These are phyloP conservation scores for Trichogramma pretiosum DNA, from an alignment of 1,140 invertebrate species.

Conservation along the genomic window DNA sequence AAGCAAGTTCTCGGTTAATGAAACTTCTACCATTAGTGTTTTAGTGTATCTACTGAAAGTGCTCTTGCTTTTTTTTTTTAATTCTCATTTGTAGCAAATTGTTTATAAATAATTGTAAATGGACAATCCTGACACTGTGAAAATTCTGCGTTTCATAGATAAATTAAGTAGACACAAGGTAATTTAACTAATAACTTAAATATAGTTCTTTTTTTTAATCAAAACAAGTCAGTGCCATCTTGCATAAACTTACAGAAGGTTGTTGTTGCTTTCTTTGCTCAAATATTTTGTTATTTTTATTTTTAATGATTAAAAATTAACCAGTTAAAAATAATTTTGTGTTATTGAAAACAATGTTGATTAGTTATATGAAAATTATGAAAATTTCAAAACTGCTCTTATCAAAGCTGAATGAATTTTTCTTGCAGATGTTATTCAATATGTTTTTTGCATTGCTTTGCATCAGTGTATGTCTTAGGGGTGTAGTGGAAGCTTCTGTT, in stretches of 20 bases:
- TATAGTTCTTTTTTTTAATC: no score
- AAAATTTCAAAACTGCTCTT: background rate
- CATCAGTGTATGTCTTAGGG: slow-evolving; percentile 22
- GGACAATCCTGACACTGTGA: background rate
- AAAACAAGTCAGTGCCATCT: slow-evolving; percentile 6
- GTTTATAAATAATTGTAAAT: no score
- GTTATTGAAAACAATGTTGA: background rate
- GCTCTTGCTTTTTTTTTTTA: slow-evolving; percentile 6
- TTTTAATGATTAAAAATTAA: background rate
- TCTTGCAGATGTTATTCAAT: slow-evolving; percentile 28
- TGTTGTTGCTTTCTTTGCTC: slow-evolving; percentile 2
- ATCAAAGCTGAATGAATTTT: background rate
- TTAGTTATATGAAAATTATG: background rate
- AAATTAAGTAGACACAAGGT: background rate
- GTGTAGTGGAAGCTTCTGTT: slow-evolving; percentile 16
- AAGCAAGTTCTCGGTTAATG: slow-evolving; percentile 21
- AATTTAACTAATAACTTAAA: no score
- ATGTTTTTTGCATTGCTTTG: slow-evolving; percentile 25
- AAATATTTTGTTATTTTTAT: slow-evolving; percentile 3
- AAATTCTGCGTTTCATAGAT: background rate
- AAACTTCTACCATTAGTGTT: slow-evolving; percentile 17
- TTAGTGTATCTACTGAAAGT: slow-evolving; percentile 5
- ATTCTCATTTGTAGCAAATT: no score
- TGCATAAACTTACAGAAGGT: slow-evolving; percentile 5
- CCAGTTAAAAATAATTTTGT: background rate